Evolutionary conservation across 2,797 vertebrate genomes (phyloP).

Genomic region (Eurystomus glaucurus): DNA sequence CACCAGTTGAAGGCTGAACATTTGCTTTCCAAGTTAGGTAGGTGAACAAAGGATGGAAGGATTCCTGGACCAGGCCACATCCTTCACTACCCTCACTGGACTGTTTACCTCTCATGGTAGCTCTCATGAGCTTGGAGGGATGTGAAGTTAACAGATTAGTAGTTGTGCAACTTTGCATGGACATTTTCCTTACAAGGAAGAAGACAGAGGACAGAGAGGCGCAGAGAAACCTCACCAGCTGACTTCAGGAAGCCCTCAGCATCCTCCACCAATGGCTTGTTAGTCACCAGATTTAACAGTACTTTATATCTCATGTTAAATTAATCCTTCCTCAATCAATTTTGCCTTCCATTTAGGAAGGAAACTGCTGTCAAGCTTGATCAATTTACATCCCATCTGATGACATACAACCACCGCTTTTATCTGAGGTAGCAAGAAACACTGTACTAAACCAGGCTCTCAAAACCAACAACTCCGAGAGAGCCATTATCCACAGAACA

Average conservation of each 20-base stretch:
- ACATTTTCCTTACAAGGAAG: not conserved
- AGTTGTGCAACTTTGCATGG: not conserved
- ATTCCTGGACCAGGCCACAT: not conserved
- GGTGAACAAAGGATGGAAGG: not conserved
- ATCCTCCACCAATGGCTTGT: not conserved
- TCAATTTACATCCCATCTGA: not conserved
- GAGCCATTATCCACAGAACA: not conserved
- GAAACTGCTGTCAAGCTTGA: not conserved
- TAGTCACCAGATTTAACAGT: not conserved
- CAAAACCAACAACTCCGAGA: not conserved
- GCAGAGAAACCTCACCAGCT: not conserved
- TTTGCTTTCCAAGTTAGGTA: not conserved
- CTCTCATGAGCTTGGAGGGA: not conserved
- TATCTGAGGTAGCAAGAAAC: not conserved
- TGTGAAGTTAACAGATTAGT: not conserved
- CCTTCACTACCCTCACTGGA: rapidly evolving
- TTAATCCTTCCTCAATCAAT: constrained; percentile 13
- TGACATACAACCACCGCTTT: not conserved
- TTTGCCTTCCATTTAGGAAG: not conserved
- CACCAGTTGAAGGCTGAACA: not conserved
- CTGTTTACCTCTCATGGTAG: not conserved
- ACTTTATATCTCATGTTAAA: not conserved
- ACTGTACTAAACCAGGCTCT: not conserved
- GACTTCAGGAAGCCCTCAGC: not conserved
- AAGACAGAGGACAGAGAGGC: rapidly evolving